Base-by-base conservation (phyloP, 2,113 vertebrate genomes). In the Leptodactylus fuscus region DNA sequence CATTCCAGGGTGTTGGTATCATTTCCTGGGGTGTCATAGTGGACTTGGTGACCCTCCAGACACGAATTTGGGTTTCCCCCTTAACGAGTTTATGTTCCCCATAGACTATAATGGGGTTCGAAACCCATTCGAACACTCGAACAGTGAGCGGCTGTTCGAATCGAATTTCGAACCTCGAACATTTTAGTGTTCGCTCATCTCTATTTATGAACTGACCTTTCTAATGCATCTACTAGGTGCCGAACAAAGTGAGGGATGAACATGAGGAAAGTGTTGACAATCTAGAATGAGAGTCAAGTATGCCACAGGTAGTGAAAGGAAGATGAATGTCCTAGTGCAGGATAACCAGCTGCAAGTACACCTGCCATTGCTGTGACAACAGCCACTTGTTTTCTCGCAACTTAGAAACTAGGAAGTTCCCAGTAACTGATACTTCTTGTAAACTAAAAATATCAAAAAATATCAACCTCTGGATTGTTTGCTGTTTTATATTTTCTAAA, bases 341-440 rank as follows among this genome's bases (percentile, higher is more conserved):
- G 36, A 49, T 48, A 85, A 36, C 82, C 82, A 84, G 71, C 62
- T 85, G 58, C 73, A 78, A 85, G 41, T 85, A 85, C 74, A 67
- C 82, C 82, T 69, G 58, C 44, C 60, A 85, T 60, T 85, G 60
- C 60, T 85, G 46, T 85, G 83, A 69, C 74, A 78, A 85, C 82
- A 76, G 24, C 8, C 16, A 29, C 58, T 62, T 83, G 82, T 83
- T 75, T 83, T 75, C 38, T 67, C 24, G 12, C 29, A 48, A 10
- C 44, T 48, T 78, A 22, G 74, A 53, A 51, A 85, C 58, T 69
- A 74, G 46, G 78, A 67, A 51, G 74, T 78, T 85, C 83, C 60
- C 46, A 78, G 74, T 69, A 78, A 78, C 46, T 78, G 60, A 65
- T 65, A 65, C 27, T 15, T 32, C 60, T 65, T 65, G 83, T 77